These are phyloP conservation scores for Mesoligia furuncula DNA, from an alignment of 2,888 invertebrate genomes.

Conservation along the genomic window DNA sequence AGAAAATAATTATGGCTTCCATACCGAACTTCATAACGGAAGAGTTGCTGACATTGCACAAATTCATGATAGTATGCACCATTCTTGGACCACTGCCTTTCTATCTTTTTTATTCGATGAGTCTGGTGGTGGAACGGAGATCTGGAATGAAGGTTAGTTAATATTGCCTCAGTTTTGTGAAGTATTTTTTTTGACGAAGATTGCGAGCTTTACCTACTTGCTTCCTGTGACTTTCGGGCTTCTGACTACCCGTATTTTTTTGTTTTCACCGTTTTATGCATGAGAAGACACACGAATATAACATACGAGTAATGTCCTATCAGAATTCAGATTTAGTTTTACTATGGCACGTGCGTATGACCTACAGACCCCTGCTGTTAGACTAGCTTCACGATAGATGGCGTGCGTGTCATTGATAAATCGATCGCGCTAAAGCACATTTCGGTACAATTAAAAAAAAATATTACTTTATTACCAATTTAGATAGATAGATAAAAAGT, in stretches of 20 bases:
- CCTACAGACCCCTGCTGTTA: neutral
- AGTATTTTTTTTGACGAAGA: no score
- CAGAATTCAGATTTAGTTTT: neutral
- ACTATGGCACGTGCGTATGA: neutral
- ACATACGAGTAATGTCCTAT: no score
- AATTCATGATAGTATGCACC: constrained; percentile 49
- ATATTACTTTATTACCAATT: no score
- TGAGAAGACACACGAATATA: no score
- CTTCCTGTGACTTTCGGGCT: no score
- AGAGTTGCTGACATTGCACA: constrained; percentile 35
- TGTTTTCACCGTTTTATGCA: no score
- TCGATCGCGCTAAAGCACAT: neutral
- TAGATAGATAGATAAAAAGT: no score
- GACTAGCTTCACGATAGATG: constrained; percentile 2
- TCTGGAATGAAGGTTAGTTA: constrained; percentile 49
- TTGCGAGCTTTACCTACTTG: no score
- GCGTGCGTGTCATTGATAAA: neutral
- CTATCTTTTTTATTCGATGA: constrained; percentile 37
- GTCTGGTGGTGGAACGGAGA: constrained; percentile 27
- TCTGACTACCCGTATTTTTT: no score
- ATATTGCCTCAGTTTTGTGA: neutral
- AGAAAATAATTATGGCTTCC: constrained; percentile 12
- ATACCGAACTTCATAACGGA: neutral
- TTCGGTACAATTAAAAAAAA: no score
- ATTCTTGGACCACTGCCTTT: constrained; percentile 53